Percentiles rank a stretch among this genome's conserved stretches.
Conservation (phyloP, 2,888 invertebrate genomes). For the Neuroscelio doddi region DNA sequence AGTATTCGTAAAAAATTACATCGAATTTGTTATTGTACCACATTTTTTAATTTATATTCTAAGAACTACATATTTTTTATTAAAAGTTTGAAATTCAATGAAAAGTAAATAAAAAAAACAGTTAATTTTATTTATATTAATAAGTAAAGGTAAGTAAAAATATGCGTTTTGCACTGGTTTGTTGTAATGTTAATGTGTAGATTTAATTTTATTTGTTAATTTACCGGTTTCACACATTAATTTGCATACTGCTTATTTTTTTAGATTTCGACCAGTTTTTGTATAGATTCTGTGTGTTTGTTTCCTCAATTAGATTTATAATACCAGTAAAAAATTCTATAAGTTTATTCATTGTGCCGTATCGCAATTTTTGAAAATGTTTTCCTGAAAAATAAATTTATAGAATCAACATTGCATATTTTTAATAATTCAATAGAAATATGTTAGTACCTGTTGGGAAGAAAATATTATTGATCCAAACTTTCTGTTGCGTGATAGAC, state of each 20-base stretch:
- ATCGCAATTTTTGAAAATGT: conserved; percentile 60
- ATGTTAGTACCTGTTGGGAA: conserved; percentile 64
- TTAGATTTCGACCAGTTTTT: conserved; percentile 56
- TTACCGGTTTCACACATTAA: conserved; percentile 19
- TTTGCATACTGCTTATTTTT: conserved; percentile 31
- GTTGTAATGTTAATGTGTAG: no score
- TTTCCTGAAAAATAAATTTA: conserved; percentile 53
- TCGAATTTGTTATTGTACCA: no score
- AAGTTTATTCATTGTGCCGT: conserved; percentile 63
- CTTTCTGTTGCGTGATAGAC: conserved; percentile 79
- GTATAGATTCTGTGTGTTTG: conserved; percentile 61
- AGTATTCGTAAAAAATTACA: no score
- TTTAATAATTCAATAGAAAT: neutral
- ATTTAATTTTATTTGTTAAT: conserved; percentile 5
- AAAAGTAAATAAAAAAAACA: no score
- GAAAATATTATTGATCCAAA: conserved; percentile 72
- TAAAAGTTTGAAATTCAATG: no score
- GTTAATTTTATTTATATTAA: no score
- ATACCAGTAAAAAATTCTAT: conserved; percentile 62
- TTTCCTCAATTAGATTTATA: conserved; percentile 64
- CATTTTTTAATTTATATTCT: no score
- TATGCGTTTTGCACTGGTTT: no score
- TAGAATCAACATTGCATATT: neutral
- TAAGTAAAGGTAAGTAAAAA: no score
- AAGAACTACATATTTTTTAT: no score